Evolutionary conservation across 2,888 invertebrate species (phyloP).

Genomic region (Yponomeuta plumbellus): DNA sequence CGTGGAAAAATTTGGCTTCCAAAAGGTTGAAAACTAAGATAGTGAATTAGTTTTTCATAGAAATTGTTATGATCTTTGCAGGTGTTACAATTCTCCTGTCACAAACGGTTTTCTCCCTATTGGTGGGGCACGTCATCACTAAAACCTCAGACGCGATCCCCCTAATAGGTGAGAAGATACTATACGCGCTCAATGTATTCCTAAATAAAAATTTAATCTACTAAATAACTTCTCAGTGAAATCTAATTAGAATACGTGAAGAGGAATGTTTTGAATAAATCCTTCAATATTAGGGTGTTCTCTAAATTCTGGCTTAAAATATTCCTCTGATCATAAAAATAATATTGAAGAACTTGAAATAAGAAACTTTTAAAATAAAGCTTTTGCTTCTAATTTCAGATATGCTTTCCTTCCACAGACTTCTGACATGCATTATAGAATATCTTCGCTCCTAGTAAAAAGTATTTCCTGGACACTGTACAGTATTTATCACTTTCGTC

Average conservation of each 20-base stretch:
- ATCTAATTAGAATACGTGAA: conserved; percentile 37
- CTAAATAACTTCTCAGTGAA: not conserved
- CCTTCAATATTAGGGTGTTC: not conserved
- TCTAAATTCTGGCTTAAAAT: conserved; percentile 35
- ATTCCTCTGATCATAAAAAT: conserved; percentile 55
- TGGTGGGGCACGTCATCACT: conserved; percentile 99
- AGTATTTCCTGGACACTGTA: not conserved
- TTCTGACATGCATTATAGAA: conserved; percentile 4
- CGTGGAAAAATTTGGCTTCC: not conserved
- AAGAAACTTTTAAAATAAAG: not conserved
- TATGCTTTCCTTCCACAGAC: not conserved
- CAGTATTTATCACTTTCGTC: not conserved
- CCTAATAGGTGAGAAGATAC: conserved; percentile 88
- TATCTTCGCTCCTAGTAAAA: not conserved
- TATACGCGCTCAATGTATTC: conserved; percentile 8
- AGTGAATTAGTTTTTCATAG: conserved; percentile 56
- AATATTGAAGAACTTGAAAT: not conserved
- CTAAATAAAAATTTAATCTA: not conserved
- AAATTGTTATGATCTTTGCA: conserved; percentile 81
- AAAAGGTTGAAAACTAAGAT: conserved; percentile 25
- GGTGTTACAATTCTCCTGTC: conserved; percentile 99
- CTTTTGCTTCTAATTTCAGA: conserved; percentile 45
- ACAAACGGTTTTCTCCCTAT: conserved; percentile 98
- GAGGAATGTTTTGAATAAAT: conserved; percentile 53
- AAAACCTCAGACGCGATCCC: conserved; percentile 99